Conservation (phyloP, 2,113 vertebrate genomes). For the Istiophorus platypterus region DNA sequence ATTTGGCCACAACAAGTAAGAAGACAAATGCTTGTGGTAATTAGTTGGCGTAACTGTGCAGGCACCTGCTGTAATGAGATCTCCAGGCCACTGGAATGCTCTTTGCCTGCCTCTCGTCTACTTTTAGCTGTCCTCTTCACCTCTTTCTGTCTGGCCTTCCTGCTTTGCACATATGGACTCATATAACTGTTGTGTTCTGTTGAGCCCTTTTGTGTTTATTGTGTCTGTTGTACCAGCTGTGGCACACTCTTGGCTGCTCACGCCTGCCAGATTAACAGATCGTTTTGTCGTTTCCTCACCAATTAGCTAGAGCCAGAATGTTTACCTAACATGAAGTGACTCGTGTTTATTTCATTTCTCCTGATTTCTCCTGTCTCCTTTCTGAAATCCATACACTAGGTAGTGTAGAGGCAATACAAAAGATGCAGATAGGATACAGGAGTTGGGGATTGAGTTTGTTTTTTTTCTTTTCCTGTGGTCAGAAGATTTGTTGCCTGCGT, state of each 20-base stretch:
- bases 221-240: constrained; percentile 62
- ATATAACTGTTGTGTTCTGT: constrained; percentile 20
- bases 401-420: constrained; percentile 14
- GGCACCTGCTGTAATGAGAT: constrained; percentile 58
- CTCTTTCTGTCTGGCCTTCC: not conserved
- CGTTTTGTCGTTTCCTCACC: constrained; percentile 61
- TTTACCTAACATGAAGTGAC: constrained; percentile 67
- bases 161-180: not conserved
- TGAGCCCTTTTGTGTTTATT: constrained; percentile 41
- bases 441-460: constrained; percentile 37
- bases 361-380: constrained; percentile 51
- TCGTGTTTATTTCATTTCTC: constrained; percentile 52
- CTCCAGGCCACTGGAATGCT: constrained; percentile 11
- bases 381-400: constrained; percentile 20
- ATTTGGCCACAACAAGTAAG: constrained; percentile 67
- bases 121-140: constrained; percentile 4
- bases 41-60: constrained; percentile 57
- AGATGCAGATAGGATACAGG: constrained; percentile 4
- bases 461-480: constrained; percentile 38
- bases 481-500: constrained; percentile 46
- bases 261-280: constrained; percentile 68
- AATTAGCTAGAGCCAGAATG: constrained; percentile 76
- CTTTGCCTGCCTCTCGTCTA: not conserved
- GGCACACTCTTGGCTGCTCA: constrained; percentile 44
- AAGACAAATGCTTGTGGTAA: constrained; percentile 65